Evolutionary conservation across 2,797 vertebrate species (phyloP), one percentile per base, ranked within the genome.

Genomic region (Fratercula arctica): DNA sequence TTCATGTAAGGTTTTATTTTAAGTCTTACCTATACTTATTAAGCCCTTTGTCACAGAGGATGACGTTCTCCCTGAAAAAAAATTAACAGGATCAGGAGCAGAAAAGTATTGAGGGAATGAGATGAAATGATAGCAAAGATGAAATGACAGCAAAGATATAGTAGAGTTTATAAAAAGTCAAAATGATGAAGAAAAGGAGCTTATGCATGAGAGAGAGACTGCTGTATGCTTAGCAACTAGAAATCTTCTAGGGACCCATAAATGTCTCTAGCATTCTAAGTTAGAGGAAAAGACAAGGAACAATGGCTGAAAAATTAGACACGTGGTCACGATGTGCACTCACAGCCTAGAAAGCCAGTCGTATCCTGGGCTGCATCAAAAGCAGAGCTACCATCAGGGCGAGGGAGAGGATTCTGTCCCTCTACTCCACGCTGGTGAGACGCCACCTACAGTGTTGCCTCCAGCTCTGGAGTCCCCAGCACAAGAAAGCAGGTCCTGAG

Each of bases 1-100:
- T 98, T 95, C 7, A 2, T 43, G 98, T 98, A 94, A 97, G 76
- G 73, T 97, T 90, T 76, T 66, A 59, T 87, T 87, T 87, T 51
- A 74, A 45, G 6, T 59, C 50, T 91, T 76, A 18, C 4, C 4
- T 70, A 48, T 24, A 72, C 39, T 61, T 81, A 50, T 12, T 50
- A 41, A 78, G 4, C 10, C 56, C 43, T 95, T 69, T 61, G 45
- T 69, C 33, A 56, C 13, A 72, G 31, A 10, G 3, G 9, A 68
- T 75, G 41, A 66, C 5, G 20, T 35, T 75, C 16, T 63, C 16
- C 39, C 37, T 82, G 79, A 83, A 68, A 33, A 33, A 74, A 70
- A 21, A 60, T 85, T 76, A 67, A 45, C 17, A 16, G 26, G 28
- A 60, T 60, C 45, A 86, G 48, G 45, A 82, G 60, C 31, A 80